These are phyloP conservation scores for Elephantulus edwardii DNA, from an alignment of 2,113 vertebrate genomes.

Conservation along the genomic window DNA sequence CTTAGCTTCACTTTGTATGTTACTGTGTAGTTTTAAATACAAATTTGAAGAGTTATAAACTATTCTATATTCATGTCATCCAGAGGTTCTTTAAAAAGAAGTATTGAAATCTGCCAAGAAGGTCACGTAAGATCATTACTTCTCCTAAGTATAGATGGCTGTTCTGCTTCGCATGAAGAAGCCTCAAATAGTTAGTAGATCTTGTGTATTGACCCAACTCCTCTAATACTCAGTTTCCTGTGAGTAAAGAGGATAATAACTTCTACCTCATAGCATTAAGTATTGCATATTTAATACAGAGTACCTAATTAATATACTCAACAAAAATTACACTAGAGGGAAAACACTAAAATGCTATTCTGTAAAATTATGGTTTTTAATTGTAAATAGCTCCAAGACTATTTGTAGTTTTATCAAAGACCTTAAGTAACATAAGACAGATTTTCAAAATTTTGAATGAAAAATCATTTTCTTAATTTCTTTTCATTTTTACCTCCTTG, in stretches of 20 bases:
- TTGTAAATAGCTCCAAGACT: neutral
- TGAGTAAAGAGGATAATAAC: no score
- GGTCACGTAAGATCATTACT: neutral
- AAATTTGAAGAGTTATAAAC: neutral
- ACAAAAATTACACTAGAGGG: no score
- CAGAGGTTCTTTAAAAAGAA: neutral
- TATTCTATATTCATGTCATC: neutral
- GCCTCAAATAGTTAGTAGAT: neutral
- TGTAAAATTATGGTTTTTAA: no score
- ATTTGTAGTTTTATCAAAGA: neutral
- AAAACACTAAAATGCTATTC: no score
- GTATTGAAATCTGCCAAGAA: neutral
- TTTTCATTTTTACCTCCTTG: neutral
- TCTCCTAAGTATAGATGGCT: neutral
- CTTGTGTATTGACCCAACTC: no score
- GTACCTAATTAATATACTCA: no score
- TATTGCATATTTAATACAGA: no score
- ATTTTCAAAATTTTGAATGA: neutral
- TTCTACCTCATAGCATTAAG: no score
- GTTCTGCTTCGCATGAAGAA: neutral
- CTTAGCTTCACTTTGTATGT: no score
- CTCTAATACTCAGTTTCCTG: no score
- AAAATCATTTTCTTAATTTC: neutral
- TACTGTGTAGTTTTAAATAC: no score
- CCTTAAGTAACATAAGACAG: neutral